Percentiles rank a stretch among this genome's conserved stretches.
Conservation (phyloP, 2,888 invertebrate species). For the Leptopterna dolabrata region DNA sequence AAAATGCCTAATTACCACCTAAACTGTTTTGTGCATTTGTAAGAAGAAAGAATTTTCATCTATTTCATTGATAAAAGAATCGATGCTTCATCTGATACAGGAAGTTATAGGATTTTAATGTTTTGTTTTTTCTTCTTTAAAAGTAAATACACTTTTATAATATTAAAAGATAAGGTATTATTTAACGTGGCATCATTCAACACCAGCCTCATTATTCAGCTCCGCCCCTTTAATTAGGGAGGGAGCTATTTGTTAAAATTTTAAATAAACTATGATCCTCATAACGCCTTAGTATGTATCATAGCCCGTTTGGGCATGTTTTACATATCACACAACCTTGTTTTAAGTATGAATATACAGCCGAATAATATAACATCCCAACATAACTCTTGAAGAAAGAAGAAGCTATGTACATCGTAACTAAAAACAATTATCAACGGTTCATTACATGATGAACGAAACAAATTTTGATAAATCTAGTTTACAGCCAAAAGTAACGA, state of each 20-base stretch:
- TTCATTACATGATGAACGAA: background rate
- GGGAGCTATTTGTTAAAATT: background rate
- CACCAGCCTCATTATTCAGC: constrained; percentile 26
- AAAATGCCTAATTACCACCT: background rate
- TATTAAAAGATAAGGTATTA: constrained; percentile 34
- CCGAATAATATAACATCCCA: constrained; percentile 36
- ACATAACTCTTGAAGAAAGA: background rate
- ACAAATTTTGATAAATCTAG: constrained; percentile 18
- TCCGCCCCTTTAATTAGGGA: background rate
- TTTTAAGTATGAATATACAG: constrained; percentile 47
- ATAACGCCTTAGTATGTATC: constrained; percentile 43
- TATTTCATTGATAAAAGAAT: background rate
- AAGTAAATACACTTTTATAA: constrained; percentile 19
- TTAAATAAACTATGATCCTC: constrained; percentile 48
- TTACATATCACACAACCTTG: constrained; percentile 51
- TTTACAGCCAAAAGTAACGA: constrained; percentile 50
- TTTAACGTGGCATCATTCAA: constrained; percentile 46
- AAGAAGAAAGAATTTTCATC: background rate
- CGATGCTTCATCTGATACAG: constrained; percentile 14
- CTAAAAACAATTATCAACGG: background rate
- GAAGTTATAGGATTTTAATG: constrained; percentile 6
- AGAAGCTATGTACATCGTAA: constrained; percentile 39
- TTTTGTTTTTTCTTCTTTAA: background rate
- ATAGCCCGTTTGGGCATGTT: constrained; percentile 15
- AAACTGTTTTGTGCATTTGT: background rate